Evolutionary conservation across 2,113 vertebrate genomes (phyloP).

Genomic region (Arvicanthis niloticus): DNA sequence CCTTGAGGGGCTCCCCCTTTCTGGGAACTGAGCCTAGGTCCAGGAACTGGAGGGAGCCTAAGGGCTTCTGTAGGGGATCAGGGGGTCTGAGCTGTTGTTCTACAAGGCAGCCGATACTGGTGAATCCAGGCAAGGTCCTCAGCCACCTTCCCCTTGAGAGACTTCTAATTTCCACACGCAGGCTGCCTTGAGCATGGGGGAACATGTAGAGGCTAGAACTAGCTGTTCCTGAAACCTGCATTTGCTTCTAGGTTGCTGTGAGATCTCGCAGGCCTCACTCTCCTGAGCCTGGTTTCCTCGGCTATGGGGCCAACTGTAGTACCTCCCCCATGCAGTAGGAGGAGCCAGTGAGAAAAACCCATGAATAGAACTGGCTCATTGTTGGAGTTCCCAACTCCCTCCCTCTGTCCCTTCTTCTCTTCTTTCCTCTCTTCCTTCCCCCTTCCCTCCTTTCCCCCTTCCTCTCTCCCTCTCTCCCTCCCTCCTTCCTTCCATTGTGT

Average conservation of each 20-base stretch:
- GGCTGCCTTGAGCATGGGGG: not conserved
- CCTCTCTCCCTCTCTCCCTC: not conserved
- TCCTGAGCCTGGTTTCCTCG: not conserved
- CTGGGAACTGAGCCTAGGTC: constrained; percentile 16
- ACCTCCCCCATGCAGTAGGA: not conserved
- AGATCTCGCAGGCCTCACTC: not conserved
- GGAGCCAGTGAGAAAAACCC: not conserved
- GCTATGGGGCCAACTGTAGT: fast-evolving
- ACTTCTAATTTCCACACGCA: not conserved
- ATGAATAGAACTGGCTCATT: fast-evolving
- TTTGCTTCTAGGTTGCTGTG: not conserved
- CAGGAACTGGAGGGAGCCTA: not conserved
- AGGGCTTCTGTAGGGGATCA: no score
- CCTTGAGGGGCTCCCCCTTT: constrained; percentile 51
- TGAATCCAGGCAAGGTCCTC: not conserved
- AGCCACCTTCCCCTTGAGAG: not conserved
- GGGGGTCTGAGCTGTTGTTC: fast-evolving
- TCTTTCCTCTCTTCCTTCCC: fast-evolving
- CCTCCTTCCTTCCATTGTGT: not conserved
- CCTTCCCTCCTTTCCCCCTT: not conserved
- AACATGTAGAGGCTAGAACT: not conserved
- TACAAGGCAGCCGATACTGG: fast-evolving
- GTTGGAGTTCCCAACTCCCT: fast-evolving
- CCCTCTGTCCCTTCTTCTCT: not conserved
- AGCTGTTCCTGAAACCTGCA: not conserved